Evolutionary conservation across 2,113 vertebrate species (phyloP).

Genomic region (Ammospiza nelsoni): DNA sequence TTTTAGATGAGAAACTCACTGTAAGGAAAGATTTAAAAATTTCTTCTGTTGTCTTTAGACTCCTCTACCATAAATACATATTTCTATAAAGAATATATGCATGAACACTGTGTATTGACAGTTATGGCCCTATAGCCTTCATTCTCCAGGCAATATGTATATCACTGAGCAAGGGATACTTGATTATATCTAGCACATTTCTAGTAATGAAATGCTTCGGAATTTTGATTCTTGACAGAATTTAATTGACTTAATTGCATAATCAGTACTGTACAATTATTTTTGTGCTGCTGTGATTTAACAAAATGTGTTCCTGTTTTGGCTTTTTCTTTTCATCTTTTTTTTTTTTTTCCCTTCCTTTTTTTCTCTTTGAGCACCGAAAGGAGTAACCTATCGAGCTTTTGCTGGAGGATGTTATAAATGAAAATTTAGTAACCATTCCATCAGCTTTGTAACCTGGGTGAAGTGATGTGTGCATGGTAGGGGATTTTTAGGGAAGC

Average conservation of each 20-base stretch:
- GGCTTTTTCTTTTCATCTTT: slow-evolving; percentile 58
- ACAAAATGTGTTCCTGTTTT: slow-evolving; percentile 47
- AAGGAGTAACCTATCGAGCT: slow-evolving; percentile 99
- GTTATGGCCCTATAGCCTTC: neutral
- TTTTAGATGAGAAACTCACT: neutral
- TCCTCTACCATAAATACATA: neutral
- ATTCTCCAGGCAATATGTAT: neutral
- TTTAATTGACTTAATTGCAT: neutral
- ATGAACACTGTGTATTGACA: neutral
- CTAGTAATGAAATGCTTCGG: neutral
- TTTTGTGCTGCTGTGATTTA: neutral
- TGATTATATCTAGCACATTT: neutral
- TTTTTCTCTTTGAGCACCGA: slow-evolving; percentile 87
- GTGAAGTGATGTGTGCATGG: slow-evolving; percentile 91
- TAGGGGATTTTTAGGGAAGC: neutral
- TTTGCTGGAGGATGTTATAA: slow-evolving; percentile 99
- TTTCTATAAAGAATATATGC: neutral
- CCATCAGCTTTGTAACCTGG: slow-evolving; percentile 94
- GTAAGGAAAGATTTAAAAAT: neutral
- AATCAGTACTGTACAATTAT: neutral
- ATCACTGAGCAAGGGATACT: neutral
- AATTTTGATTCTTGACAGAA: fast-evolving
- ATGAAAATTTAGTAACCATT: slow-evolving; percentile 99
- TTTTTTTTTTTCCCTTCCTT: neutral
- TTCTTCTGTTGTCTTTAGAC: neutral